phyloP scores from a whole-genome alignment of 2,113 vertebrate species.

The Eira barbara region DNA sequence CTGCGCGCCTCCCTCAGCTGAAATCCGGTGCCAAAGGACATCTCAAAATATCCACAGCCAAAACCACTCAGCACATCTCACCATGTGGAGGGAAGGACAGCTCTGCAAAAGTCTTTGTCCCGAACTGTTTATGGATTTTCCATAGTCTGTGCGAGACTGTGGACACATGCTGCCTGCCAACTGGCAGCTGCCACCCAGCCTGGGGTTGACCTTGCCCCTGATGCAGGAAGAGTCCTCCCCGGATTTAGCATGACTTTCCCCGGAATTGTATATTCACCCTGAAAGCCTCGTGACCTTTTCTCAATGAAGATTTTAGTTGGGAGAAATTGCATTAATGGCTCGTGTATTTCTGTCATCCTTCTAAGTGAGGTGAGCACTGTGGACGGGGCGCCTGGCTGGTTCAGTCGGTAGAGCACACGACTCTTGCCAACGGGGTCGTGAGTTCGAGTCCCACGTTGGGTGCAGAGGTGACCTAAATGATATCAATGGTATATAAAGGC shows the following conservation, averaged over 20 bases:
- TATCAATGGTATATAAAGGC: background rate
- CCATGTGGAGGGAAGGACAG: background rate
- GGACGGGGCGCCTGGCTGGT: background rate
- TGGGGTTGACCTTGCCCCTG: background rate
- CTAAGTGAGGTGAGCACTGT: background rate
- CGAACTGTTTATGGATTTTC: slow-evolving; percentile 11
- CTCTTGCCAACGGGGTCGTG: background rate
- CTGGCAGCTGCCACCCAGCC: background rate
- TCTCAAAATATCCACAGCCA: slow-evolving; percentile 54
- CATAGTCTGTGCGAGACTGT: background rate
- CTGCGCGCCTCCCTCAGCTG: background rate
- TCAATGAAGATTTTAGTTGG: slow-evolving; percentile 13
- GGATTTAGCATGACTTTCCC: background rate
- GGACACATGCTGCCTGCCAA: background rate
- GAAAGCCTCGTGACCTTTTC: background rate
- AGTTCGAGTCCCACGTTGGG: background rate
- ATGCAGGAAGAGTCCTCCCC: background rate
- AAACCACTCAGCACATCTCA: slow-evolving; percentile 9
- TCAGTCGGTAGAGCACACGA: background rate
- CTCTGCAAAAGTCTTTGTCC: slow-evolving; percentile 5
- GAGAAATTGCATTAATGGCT: slow-evolving; percentile 6
- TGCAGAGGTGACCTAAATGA: background rate
- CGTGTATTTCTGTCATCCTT: background rate
- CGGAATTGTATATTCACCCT: background rate
- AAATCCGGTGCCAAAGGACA: slow-evolving; percentile 45